Percentiles rank a stretch among this genome's conserved stretches.
Conservation (phyloP, 2,888 invertebrate genomes). For the Scaptomyza cyrtandrae region DNA sequence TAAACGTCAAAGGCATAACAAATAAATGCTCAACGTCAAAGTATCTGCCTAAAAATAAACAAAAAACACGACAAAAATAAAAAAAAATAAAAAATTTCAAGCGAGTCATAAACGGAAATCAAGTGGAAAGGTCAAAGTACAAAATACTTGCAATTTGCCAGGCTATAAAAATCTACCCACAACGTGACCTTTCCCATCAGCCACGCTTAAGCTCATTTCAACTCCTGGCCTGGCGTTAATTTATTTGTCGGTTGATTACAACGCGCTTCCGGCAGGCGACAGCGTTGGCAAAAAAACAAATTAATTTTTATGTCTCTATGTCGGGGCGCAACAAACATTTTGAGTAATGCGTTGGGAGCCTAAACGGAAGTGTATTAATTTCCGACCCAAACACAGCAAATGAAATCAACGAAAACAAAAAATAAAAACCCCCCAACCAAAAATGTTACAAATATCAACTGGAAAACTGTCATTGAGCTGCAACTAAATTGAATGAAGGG, state of each 20-base stretch:
- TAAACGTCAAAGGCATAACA: conserved; percentile 33
- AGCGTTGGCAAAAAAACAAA: conserved; percentile 67
- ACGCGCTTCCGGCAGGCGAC: conserved; percentile 73
- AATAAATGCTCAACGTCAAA: conserved; percentile 33
- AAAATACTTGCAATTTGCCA: conserved; percentile 67
- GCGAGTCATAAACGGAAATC: conserved; percentile 70
- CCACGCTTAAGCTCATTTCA: conserved; percentile 5
- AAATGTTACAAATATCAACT: conserved; percentile 26
- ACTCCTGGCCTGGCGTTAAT: conserved; percentile 59
- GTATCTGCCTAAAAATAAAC: conserved; percentile 14
- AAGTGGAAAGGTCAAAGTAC: conserved; percentile 70
- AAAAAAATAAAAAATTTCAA: neutral
- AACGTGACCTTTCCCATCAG: conserved; percentile 28
- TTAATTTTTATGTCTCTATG: conserved; percentile 72
- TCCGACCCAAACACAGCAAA: conserved; percentile 48
- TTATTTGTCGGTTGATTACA: conserved; percentile 79
- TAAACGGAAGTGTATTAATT: conserved; percentile 75
- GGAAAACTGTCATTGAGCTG: conserved; percentile 39
- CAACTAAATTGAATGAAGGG: conserved; percentile 19
- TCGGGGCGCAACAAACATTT: conserved; percentile 51
- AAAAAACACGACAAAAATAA: conserved; percentile 12
- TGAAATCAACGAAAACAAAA: conserved; percentile 5
- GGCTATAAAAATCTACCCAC: conserved; percentile 12
- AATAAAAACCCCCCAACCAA: conserved; percentile 5
- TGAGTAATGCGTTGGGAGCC: conserved; percentile 64